These are phyloP conservation scores for Ephydatia muelleri DNA, from an alignment of 37 sponge, comb jelly and placozoan species.

Conservation along the genomic window DNA sequence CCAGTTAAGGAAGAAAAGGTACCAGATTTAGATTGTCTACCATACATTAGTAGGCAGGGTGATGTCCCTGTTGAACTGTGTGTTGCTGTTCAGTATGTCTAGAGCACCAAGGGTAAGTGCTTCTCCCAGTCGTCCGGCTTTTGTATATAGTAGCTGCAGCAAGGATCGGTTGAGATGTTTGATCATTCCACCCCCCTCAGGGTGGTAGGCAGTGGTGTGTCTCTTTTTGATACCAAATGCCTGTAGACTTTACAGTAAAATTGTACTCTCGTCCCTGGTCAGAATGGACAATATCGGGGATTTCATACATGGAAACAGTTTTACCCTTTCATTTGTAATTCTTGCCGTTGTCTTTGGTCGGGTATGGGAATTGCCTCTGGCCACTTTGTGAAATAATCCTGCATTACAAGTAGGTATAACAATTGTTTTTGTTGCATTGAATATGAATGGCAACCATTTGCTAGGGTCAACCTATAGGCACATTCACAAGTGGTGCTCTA, in stretches of 20 bases:
- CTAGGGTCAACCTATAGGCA: constrained; percentile 27
- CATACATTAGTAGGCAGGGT: too few relatives aligned
- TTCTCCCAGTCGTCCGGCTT: too few relatives aligned
- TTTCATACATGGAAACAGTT: not conserved
- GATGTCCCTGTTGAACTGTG: too few relatives aligned
- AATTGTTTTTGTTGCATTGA: constrained; percentile 6
- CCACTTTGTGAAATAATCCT: too few relatives aligned
- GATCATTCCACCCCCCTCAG: constrained; percentile 54
- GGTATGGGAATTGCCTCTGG: constrained; percentile 38
- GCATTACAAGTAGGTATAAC: too few relatives aligned
- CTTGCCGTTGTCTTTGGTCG: constrained; percentile 25
- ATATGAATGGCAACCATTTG: constrained; percentile 24
- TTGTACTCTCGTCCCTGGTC: constrained; percentile 17
- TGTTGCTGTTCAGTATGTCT: too few relatives aligned
- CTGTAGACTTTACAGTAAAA: constrained; percentile 3
- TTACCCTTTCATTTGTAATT: constrained; percentile 4
- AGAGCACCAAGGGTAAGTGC: too few relatives aligned
- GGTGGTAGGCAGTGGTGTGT: constrained; percentile 39
- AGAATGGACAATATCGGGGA: constrained; percentile 20
- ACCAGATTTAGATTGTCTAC: too few relatives aligned
- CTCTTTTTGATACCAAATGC: constrained; percentile 40
- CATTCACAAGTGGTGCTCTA: constrained; percentile 25
- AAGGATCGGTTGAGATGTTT: constrained; percentile 37
- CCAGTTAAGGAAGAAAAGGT: too few relatives aligned
- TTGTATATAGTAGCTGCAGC: constrained; percentile 40